Base-by-base conservation (phyloP, 1,140 invertebrate species). In the Tyrophagus putrescentiae region DNA sequence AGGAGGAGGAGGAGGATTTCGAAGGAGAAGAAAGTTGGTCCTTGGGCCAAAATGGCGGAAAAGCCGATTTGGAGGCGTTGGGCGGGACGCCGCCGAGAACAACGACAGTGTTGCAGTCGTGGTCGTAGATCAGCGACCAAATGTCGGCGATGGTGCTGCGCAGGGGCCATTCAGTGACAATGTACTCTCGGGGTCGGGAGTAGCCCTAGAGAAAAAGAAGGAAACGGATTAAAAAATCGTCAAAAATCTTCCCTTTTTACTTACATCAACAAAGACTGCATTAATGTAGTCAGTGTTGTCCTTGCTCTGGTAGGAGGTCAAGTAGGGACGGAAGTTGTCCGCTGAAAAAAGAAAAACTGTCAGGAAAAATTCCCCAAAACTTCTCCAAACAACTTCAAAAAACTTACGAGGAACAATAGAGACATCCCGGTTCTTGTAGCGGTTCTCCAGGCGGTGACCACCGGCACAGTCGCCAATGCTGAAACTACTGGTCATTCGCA, bases 401-500 rank as follows among this genome's bases (percentile, higher is more conserved):
- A 60, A 82, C 86, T 86, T 78, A 95, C 90, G 94, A 62, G 94
- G 94, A 42, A 97, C 91, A 57, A 95, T 85, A 54, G 97, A 79
- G 3, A 98, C 92, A 69, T 98, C 93, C 53, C 94, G 75, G 73
- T 97, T 98, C 72, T 98, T 98, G 66, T 93, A 89, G 39, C 94
- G 73, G 72, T 98, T 98, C 70, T 98, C 94, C 0, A 86, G 85
- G 32, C 93, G 77, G 73, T 98, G 94, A 0, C 94, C 94, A 21
- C 94, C 94, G 4, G 94, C 94, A 72, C 94, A 98, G 70, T 98
- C 94, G 25, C 94, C 94, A 62, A 97, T 95, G n/a, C 89, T 87
- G 65, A 97, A 90, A 59, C 85, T 76, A 0, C 91, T 88, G 0
- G 92, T 95, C 71, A 95, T 85, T 71, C 91, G 90, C 69, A 87